Percentiles rank a stretch among this genome's conserved stretches.
Evolutionary conservation across 2,113 vertebrate genomes (phyloP).

Genomic region (Solea solea): DNA sequence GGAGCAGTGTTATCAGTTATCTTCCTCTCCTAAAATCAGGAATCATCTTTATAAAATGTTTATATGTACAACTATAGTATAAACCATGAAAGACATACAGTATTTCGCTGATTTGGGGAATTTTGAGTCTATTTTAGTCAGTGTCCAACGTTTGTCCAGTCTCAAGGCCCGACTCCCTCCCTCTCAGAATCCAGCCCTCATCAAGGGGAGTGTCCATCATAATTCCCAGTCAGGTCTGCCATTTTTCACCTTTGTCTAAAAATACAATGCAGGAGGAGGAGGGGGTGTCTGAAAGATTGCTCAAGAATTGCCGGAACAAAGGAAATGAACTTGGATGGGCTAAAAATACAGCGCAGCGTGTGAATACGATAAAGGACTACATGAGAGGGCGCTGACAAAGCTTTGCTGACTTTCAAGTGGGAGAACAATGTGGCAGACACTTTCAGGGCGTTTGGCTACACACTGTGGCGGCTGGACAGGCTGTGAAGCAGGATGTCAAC

Average conservation of each 20-base stretch:
- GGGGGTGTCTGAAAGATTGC: constrained; percentile 72
- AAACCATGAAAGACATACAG: no score
- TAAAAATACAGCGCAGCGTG: constrained; percentile 81
- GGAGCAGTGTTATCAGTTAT: no score
- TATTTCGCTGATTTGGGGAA: no score
- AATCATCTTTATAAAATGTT: no score
- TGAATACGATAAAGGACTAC: constrained; percentile 80
- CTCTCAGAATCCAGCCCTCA: constrained; percentile 50
- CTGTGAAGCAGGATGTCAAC: constrained; percentile 79
- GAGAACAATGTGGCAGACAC: constrained; percentile 79
- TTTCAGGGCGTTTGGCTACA: constrained; percentile 76
- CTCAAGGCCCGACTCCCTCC: constrained; percentile 2
- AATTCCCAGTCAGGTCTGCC: constrained; percentile 67
- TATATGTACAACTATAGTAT: no score
- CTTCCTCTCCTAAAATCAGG: no score
- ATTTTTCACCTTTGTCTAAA: constrained; percentile 81
- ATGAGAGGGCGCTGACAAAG: constrained; percentile 77
- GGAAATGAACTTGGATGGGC: constrained; percentile 65
- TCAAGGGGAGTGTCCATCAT: constrained; percentile 60
- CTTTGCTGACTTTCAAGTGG: constrained; percentile 79
- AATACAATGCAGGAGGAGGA: constrained; percentile 76
- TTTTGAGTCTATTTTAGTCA: no score
- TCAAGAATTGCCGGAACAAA: constrained; percentile 83
- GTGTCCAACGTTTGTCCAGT: constrained; percentile 25
- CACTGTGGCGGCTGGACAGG: constrained; percentile 73